These are phyloP conservation scores for Dryomyza anilis DNA, from an alignment of 2,888 invertebrate genomes.

Conservation along the genomic window DNA sequence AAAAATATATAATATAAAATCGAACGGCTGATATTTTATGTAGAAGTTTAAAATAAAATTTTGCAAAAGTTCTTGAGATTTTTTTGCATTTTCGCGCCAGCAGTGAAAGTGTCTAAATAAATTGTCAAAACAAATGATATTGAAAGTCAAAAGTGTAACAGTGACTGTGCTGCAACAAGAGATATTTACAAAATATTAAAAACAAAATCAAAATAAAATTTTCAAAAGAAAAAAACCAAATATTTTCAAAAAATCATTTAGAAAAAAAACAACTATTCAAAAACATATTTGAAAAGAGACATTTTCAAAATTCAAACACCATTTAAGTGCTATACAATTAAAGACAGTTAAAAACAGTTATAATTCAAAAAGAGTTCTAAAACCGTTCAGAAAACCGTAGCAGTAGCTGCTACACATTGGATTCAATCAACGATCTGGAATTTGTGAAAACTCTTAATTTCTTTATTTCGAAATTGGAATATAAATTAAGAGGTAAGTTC, in stretches of 20 bases:
- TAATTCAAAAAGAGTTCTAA: not conserved
- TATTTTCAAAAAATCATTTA: conserved; percentile 29
- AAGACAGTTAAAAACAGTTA: not conserved
- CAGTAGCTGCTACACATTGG: conserved; percentile 30
- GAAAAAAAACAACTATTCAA: conserved; percentile 8
- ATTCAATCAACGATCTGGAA: conserved; percentile 27
- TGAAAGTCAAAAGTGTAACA: not conserved
- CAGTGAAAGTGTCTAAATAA: conserved; percentile 24
- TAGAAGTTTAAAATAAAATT: conserved; percentile 31
- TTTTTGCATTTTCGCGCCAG: conserved; percentile 36
- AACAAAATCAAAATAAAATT: conserved; percentile 19
- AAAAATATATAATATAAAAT: conserved; percentile 24
- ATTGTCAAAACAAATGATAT: conserved; percentile 13
- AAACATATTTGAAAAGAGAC: no score
- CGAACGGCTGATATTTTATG: conserved; percentile 40
- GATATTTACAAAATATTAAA: conserved; percentile 32
- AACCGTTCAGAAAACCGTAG: conserved; percentile 13
- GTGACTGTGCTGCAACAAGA: conserved; percentile 8
- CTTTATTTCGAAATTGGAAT: conserved; percentile 38
- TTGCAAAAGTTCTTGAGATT: conserved; percentile 27
- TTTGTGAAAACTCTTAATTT: conserved; percentile 33
- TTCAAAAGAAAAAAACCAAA: conserved; percentile 23
- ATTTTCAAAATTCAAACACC: conserved; percentile 1
- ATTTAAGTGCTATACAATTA: not conserved
- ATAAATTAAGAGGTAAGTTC: conserved; percentile 39